Percentiles rank a stretch among this genome's conserved stretches.
Evolutionary conservation across 2,113 vertebrate genomes (phyloP).

Genomic region (Formicarius rufipectus): DNA sequence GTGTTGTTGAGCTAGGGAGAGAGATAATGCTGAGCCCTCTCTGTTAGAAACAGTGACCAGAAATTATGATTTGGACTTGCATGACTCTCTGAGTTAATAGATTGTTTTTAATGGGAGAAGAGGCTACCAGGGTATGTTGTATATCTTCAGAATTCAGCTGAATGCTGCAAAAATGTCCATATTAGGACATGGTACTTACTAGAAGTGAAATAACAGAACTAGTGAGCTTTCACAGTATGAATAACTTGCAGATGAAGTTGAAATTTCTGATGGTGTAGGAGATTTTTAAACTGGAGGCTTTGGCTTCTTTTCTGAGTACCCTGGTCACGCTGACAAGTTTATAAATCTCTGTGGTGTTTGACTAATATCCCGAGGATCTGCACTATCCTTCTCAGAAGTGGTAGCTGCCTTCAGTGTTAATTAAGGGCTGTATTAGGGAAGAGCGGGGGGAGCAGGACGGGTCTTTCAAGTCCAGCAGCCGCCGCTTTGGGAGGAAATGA

Average conservation of each 20-base stretch:
- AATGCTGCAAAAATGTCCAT: slow-evolving; percentile 57
- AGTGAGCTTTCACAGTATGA: background rate
- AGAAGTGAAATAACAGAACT: background rate
- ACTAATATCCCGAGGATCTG: background rate
- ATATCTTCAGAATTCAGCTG: slow-evolving; percentile 52
- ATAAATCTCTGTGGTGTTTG: background rate
- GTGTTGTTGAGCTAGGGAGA: background rate
- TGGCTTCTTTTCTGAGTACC: background rate
- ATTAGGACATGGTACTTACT: slow-evolving; percentile 46
- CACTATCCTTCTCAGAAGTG: background rate
- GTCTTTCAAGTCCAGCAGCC: background rate
- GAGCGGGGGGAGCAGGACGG: background rate
- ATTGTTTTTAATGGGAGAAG: background rate
- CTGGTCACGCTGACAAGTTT: background rate
- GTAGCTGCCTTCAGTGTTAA: slow-evolving; percentile 15
- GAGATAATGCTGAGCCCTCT: background rate
- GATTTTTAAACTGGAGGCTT: background rate
- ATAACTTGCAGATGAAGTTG: slow-evolving; percentile 7
- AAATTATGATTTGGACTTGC: background rate
- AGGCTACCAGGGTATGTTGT: background rate
- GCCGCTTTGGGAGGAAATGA: background rate
- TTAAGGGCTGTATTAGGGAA: background rate
- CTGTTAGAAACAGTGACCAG: background rate
- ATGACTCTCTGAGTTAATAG: background rate
- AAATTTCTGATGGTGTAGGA: background rate